Conservation (phyloP, 2,113 vertebrate genomes). For the Chaetops frenatus region DNA sequence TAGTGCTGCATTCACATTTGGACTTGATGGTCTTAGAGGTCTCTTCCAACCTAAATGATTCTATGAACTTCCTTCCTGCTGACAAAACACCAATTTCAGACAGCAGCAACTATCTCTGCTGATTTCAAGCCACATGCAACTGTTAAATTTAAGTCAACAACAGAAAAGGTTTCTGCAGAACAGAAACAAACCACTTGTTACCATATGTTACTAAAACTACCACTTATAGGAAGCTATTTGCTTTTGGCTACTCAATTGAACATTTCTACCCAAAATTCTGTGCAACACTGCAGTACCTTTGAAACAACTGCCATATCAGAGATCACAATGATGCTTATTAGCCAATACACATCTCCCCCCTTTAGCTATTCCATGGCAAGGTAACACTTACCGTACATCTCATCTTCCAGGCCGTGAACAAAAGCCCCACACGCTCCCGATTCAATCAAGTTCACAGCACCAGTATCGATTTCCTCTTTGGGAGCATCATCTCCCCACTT, state of each 20-base stretch:
- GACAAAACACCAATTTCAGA: not conserved
- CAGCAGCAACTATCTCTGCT: not conserved
- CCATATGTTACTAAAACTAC: not conserved
- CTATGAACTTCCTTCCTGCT: not conserved
- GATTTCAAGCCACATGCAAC: not conserved
- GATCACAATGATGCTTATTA: not conserved
- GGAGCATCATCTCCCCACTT: slow-evolving; percentile 98
- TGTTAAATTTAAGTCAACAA: not conserved
- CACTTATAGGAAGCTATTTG: not conserved
- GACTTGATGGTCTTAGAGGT: rapidly evolving
- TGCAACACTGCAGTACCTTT: not conserved
- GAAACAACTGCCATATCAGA: not conserved
- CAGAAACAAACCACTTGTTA: not conserved
- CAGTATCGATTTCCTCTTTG: slow-evolving; percentile 89
- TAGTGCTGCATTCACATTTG: not conserved
- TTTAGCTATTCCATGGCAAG: not conserved
- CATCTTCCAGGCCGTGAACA: slow-evolving; percentile 95
- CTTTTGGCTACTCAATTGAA: not conserved
- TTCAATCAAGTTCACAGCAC: slow-evolving; percentile 92
- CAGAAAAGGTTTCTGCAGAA: not conserved
- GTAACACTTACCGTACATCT: slow-evolving; percentile 89
- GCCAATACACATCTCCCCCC: not conserved
- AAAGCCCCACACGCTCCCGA: slow-evolving; percentile 96
- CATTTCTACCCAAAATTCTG: not conserved
- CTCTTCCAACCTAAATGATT: not conserved